phyloP scores from a whole-genome alignment of 2,888 invertebrate species.

The Lissonota sp. region DNA sequence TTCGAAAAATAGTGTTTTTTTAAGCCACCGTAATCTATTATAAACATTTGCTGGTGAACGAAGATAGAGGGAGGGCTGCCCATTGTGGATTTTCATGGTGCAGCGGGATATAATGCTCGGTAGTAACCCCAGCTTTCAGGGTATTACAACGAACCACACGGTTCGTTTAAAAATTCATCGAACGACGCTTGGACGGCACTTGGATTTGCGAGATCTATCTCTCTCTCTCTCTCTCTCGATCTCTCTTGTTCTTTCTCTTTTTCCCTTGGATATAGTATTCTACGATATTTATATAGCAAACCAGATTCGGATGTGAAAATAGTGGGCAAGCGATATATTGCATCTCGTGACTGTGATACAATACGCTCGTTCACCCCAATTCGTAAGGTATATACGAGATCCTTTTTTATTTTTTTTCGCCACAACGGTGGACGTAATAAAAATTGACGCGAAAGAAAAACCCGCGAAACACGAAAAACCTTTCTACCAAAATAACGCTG shows the following conservation, averaged over 20 bases:
- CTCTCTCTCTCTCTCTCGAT: background rate
- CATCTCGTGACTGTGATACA: constrained; percentile 34
- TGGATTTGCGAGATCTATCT: background rate
- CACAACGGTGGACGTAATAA: constrained; percentile 3
- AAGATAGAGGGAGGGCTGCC: constrained; percentile 3
- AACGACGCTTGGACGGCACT: constrained; percentile 25
- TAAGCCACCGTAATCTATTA: too few species aligned
- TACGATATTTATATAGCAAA: background rate
- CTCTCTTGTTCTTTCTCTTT: constrained; percentile 13
- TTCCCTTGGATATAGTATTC: too few species aligned
- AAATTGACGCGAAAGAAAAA: constrained; percentile 50
- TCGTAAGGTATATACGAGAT: background rate
- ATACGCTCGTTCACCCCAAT: background rate
- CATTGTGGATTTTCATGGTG: too few species aligned
- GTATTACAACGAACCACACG: constrained; percentile 36
- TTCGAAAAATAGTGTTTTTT: too few species aligned
- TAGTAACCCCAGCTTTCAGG: constrained; percentile 24
- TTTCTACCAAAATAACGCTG: constrained; percentile 39
- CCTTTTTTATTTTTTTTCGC: background rate
- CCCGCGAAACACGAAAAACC: constrained; percentile 63
- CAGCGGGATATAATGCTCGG: constrained; percentile 32
- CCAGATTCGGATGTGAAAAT: constrained; percentile 31
- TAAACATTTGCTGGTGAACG: background rate
- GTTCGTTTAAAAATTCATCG: constrained; percentile 54
- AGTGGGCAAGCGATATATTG: constrained; percentile 31